Conservation (phyloP, 2,113 vertebrate genomes). For the Hydropotes inermis region DNA sequence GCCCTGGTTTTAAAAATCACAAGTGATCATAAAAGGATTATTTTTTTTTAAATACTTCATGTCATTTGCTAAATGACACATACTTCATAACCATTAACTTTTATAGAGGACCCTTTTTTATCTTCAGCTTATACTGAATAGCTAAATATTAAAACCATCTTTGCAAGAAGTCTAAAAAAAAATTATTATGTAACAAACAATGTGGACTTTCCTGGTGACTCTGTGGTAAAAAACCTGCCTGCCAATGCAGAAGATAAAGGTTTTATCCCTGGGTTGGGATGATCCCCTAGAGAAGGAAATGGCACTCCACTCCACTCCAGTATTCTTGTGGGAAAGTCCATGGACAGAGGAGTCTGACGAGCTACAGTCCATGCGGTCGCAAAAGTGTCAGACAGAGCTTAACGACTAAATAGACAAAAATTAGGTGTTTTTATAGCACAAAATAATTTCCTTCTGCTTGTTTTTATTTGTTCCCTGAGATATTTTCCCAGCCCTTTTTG, state of each 20-base stretch:
- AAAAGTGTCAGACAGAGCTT: background rate
- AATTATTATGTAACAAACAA: background rate
- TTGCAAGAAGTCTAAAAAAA: background rate
- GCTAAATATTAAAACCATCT: background rate
- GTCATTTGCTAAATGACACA: background rate
- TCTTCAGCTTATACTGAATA: background rate
- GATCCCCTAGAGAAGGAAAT: background rate
- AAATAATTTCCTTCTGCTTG: background rate
- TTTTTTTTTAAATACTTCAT: background rate
- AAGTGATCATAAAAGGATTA: background rate
- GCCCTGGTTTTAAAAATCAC: background rate
- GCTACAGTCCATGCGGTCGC: fast-evolving
- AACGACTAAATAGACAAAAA: background rate
- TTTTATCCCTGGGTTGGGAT: background rate
- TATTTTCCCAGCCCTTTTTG: background rate
- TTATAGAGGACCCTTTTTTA: background rate
- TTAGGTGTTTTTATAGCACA: background rate
- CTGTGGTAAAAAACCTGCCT: background rate
- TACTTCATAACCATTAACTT: background rate
- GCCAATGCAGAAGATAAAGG: background rate
- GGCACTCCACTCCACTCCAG: background rate
- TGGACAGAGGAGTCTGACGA: background rate
- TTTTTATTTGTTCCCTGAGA: background rate
- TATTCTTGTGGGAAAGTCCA: background rate
- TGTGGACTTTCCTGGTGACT: background rate